Conservation (phyloP, 2,113 vertebrate genomes). For the Patagioenas fasciata region DNA sequence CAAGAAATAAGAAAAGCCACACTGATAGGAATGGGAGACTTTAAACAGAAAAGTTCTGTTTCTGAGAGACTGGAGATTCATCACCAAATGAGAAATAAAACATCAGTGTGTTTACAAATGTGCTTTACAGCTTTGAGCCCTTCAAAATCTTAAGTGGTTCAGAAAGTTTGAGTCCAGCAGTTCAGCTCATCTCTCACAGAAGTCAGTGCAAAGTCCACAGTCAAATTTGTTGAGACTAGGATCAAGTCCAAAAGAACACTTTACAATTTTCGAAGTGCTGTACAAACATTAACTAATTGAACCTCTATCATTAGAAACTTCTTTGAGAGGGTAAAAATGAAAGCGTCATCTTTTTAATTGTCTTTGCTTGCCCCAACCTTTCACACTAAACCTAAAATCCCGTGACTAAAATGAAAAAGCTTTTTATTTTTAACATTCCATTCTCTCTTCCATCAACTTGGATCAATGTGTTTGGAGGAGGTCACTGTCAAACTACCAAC, state of each 20-base stretch:
- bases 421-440: conserved; percentile 65
- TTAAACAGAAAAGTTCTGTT: not conserved
- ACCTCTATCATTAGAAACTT: not conserved
- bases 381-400: conserved; percentile 25
- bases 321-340: not conserved
- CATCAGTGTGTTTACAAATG: not conserved
- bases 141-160: not conserved
- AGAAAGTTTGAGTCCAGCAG: not conserved
- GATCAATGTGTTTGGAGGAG: conserved; percentile 61
- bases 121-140: not conserved
- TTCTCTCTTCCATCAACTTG: conserved; percentile 64
- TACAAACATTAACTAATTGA: not conserved
- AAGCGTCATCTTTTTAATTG: conserved; percentile 30
- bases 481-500: conserved; percentile 70
- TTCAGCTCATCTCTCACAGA: not conserved
- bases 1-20: not conserved
- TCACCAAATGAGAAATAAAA: not conserved
- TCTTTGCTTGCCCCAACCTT: not conserved
- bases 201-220: not conserved
- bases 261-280: not conserved
- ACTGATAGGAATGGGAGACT: not conserved
- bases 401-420: conserved; percentile 13
- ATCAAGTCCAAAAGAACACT: not conserved
- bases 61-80: not conserved
- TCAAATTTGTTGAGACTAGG: not conserved